phyloP scores from a whole-genome alignment of 2,888 invertebrate genomes.

The Temnothorax rugatulus region DNA sequence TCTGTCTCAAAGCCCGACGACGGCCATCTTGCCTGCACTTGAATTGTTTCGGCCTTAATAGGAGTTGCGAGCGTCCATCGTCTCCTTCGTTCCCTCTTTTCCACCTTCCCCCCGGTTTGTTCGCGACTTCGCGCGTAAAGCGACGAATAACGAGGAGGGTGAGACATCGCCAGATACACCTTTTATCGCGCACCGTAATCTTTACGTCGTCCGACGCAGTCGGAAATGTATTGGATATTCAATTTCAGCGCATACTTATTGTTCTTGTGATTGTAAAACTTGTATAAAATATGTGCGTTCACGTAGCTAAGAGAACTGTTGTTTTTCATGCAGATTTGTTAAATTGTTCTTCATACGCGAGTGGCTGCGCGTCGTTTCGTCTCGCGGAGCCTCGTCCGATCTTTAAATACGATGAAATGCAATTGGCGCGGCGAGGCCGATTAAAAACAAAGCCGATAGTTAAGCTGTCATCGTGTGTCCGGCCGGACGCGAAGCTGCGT shows the following conservation, averaged over 20 bases:
- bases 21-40: slow-evolving; percentile 79
- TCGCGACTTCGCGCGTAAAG: slow-evolving; percentile 40
- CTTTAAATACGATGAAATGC: slow-evolving; percentile 27
- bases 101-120: slow-evolving; percentile 32
- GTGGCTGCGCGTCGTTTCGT: background rate
- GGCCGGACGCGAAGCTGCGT: slow-evolving; percentile 50
- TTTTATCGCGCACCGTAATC: slow-evolving; percentile 14
- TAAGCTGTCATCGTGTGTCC: slow-evolving; percentile 50
- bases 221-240: background rate
- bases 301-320: background rate
- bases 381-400: background rate
- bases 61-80: slow-evolving; percentile 69
- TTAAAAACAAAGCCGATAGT: slow-evolving; percentile 53
- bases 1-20: slow-evolving; percentile 71
- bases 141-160: background rate
- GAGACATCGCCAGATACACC: slow-evolving; percentile 8
- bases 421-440: slow-evolving; percentile 20
- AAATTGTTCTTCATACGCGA: background rate
- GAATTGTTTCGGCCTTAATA: slow-evolving; percentile 80
- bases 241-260: background rate
- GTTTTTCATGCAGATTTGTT: background rate
- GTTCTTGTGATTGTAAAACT: background rate
- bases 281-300: background rate
- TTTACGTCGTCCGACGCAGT: background rate
- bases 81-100: slow-evolving; percentile 66